phyloP scores from a whole-genome alignment of 1,140 invertebrate genomes.

The Monomorium pharaonis region DNA sequence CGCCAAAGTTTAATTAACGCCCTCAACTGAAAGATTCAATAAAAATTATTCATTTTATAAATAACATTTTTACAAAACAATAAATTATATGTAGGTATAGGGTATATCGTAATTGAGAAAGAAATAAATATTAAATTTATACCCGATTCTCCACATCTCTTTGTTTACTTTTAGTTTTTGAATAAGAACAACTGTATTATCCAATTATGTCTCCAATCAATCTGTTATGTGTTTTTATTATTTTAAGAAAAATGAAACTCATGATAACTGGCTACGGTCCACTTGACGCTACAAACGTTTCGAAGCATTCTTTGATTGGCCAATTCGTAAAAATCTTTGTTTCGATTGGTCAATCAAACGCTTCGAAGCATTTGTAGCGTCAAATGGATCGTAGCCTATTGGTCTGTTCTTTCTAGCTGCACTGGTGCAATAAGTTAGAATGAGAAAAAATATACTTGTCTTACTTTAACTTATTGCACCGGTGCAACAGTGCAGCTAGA shows the following conservation, averaged over 20 bases:
- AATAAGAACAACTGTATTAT: neutral
- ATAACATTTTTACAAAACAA: slow-evolving; percentile 24
- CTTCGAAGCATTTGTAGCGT: too few species aligned
- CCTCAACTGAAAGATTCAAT: neutral
- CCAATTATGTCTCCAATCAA: neutral
- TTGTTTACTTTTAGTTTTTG: neutral
- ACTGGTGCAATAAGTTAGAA: too few species aligned
- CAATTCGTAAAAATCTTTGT: too few species aligned
- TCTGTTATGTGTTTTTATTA: neutral
- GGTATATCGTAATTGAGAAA: neutral
- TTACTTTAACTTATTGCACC: too few species aligned
- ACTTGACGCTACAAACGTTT: too few species aligned
- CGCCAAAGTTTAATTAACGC: slow-evolving; percentile 31
- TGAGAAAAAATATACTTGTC: too few species aligned
- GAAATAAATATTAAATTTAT: slow-evolving; percentile 49
- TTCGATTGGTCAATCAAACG: too few species aligned
- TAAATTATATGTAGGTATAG: slow-evolving; percentile 34
- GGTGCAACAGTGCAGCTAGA: too few species aligned
- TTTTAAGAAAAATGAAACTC: neutral
- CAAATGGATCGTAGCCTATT: too few species aligned
- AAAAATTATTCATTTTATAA: slow-evolving; percentile 20
- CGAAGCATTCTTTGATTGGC: too few species aligned
- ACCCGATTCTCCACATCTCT: neutral
- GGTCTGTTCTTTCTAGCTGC: too few species aligned
- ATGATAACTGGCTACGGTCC: too few species aligned